Evolutionary conservation across 2,888 invertebrate genomes (phyloP), one percentile per base, ranked within the genome.

Genomic region (Terebella lapidaria): DNA sequence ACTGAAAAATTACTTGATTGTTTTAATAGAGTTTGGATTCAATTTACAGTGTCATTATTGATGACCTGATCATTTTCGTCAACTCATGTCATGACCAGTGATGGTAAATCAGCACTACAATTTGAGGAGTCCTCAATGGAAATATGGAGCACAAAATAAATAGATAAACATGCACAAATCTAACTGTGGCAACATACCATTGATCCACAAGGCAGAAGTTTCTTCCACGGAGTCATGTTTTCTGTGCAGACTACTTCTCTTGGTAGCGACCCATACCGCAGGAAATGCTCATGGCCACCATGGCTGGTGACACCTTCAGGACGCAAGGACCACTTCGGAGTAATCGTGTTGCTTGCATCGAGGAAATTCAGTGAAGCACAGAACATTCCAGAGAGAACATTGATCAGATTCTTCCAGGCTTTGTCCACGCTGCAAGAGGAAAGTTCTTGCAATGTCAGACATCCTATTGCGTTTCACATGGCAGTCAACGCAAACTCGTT

Each of bases 151-250:
- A 35, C 10, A n/a, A 10, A 10, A 35, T 35, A n/a, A 15, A 15
- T 35, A 35, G n/a, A 15, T 35, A 35, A 15, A 35, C 42, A 35
- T 35, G 10, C 10, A 35, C 42, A 35, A 35, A 35, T n/a, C n/a
- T n/a, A n/a, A n/a, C n/a, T n/a, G n/a, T n/a, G n/a, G n/a, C n/a
- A n/a, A n/a, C 42, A 26, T 61, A 83, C 82, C 75, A 78, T 75
- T 29, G 75, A 89, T 80, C 91, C 90, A 82, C 99, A 99, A 0
- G 99, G 97, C 52, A 99, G 81, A 2, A 99, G 83, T 78, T 97
- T 99, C 74, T 94, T 94, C 90, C 96, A 97, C 0, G 99, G 97
- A 18, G 99, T 97, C 71, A 99, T 83, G 83, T 99, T 99, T 83
- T 99, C 99, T 0, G 97, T 99, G 77, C 99, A 99, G 2, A 96